Base-by-base conservation (phyloP, 2,888 invertebrate genomes). In the Mesorhabditis spiculigera region DNA sequence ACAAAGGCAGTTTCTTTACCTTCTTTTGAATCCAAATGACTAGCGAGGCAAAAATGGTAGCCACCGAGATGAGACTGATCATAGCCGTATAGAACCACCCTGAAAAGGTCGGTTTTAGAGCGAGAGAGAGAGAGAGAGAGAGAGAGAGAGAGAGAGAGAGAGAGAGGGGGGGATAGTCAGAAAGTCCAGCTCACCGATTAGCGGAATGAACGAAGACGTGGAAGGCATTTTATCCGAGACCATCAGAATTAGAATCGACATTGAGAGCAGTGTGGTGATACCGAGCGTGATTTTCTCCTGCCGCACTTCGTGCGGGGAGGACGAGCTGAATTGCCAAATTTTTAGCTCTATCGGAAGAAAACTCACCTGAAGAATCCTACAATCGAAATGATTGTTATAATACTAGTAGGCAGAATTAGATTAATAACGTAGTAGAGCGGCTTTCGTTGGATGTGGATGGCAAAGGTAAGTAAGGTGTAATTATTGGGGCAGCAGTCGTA, bases 141-240 rank as follows among this genome's bases (percentile, higher is more conserved):
- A 28, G 28, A 28, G 28, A 28, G 28, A 28, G 28, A 28, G 28
- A 28, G 28, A 28, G 28, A 28, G 28, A 28, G 28, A 28, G 28
- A 28, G 28, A 28, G 28, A 28, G 28, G 1, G 28, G 3, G n/a
- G n/a, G 5, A 41, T 3, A 13, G 6, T 4, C 50, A 10, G 6
- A 44, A 13, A 10, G 58, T 50, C n/a, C 8, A 10, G 62, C 67
- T 3, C 43, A 72, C 75, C 76, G 10, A 76, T 76, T 41, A 76
- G 65, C 4, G 76, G 76, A 10, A 76, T 72, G 68, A 74, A 76
- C 4, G 74, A 73, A 4, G 75, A 75, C 0, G 87, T 87, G 4
- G 86, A 86, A 4, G 87, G 87, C 86, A 87, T 87, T 67, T 85
- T 86, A 70, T 87, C 87, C 4, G 87, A 86, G 5, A 87, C 86